These are phyloP conservation scores for Tetanocera ferruginea DNA, from an alignment of 2,888 invertebrate genomes.

Conservation along the genomic window DNA sequence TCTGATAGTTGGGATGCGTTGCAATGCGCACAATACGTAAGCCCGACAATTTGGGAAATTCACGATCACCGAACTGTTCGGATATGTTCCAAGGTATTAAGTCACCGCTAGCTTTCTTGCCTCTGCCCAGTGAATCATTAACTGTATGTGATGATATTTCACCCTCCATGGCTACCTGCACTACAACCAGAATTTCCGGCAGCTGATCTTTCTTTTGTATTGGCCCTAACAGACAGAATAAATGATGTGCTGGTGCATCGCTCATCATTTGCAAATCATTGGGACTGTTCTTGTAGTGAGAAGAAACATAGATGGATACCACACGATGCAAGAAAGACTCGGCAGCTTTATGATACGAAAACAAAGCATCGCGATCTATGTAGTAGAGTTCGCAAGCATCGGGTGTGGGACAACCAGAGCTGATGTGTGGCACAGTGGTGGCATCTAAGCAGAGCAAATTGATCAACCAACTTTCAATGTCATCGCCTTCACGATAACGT, in stretches of 20 bases:
- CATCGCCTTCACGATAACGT: constrained; percentile 88
- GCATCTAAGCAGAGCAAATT: constrained; percentile 92
- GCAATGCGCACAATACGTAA: constrained; percentile 96
- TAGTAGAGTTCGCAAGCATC: constrained; percentile 90
- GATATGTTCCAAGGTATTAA: constrained; percentile 98
- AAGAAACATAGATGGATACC: constrained; percentile 94
- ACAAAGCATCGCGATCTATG: constrained; percentile 91
- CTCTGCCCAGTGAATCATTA: constrained; percentile 83
- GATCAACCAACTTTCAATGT: constrained; percentile 92
- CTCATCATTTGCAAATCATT: constrained; percentile 99
- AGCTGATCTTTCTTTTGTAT: constrained; percentile 80
- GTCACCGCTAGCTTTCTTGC: constrained; percentile 94
- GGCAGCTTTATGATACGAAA: constrained; percentile 95
- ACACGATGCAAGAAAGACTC: constrained; percentile 92
- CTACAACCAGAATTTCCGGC: constrained; percentile 93
- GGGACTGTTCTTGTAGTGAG: constrained; percentile 99
- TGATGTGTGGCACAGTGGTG: constrained; percentile 75
- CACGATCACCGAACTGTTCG: constrained; percentile 94
- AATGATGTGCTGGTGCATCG: constrained; percentile 97
- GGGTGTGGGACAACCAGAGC: constrained; percentile 89
- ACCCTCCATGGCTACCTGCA: constrained; percentile 87
- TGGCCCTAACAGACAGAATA: constrained; percentile 94
- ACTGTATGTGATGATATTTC: constrained; percentile 78
- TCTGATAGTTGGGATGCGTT: constrained; percentile 97
- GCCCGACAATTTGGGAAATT: constrained; percentile 92